Evolutionary conservation across 2,797 vertebrate genomes (phyloP), one percentile per base, ranked within the genome.

Genomic region (Mormyrops boulengeri): DNA sequence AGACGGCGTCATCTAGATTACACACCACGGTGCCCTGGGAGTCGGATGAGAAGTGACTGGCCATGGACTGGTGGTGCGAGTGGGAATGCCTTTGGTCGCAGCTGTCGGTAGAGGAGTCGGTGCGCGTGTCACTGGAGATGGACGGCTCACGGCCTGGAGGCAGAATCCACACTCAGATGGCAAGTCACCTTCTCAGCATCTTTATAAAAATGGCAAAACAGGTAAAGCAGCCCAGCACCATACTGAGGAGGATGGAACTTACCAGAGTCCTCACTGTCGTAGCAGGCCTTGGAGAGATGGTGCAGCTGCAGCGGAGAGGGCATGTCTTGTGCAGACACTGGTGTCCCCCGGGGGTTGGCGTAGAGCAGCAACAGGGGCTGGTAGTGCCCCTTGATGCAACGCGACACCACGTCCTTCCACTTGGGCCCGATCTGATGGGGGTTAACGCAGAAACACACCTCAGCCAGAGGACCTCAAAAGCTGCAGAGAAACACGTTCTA

Each of bases 341-440:
- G 98, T n/a, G 98, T 97, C 88, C 98, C 98, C 69, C 97, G 96
- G 0, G 98, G 98, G 94, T 99, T 97, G 60, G 98, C 98, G 92
- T 99, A 99, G 80, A 99, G 96, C 91, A 99, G 96, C 90, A 99
- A 96, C 92, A 99, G 96, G 11, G 98, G 98, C 94, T 99, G 98
- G 93, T 99, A 99, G 93, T 98, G 98, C 47, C 98, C 97, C 90
- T 98, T 98, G 91, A 99, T 99, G 94, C 98, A 99, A 91, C 98
- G 98, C 2, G 97, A 98, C 30, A 99, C 98, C 91, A 99, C 98
- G 94, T 99, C 98, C 93, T 98, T 99, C 98, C 98, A 99, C 93
- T 97, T 98, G 30, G 98, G 97, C 17, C 98, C 98, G 90, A 99
- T 98, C 98, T 99, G 93, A 84, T 0, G 89, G 22, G 22, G 14